Conservation (phyloP, 2,113 vertebrate genomes). For the Tyto alba region DNA sequence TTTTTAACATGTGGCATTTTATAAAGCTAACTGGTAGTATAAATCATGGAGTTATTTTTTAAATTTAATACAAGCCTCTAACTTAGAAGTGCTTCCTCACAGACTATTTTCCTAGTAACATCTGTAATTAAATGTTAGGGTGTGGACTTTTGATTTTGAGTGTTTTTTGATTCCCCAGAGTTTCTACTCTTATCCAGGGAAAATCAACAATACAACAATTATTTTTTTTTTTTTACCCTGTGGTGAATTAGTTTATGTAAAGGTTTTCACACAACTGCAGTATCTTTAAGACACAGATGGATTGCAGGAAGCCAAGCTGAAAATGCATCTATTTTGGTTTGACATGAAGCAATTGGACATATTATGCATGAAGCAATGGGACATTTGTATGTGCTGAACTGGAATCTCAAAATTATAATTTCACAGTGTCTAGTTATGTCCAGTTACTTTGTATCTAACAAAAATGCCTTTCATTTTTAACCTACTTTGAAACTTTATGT, state of each 20-base stretch:
- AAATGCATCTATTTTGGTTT: neutral
- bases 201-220: neutral
- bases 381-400: neutral
- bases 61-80: neutral
- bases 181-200: neutral
- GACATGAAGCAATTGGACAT: neutral
- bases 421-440: neutral
- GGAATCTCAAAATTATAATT: neutral
- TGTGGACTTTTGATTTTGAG: neutral
- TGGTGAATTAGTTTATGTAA: neutral
- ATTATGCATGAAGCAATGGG: neutral
- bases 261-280: neutral
- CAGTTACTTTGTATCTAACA: neutral
- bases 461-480: neutral
- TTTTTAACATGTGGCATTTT: neutral
- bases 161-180: neutral
- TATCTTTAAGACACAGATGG: neutral
- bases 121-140: neutral
- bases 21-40: neutral
- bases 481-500: neutral
- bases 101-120: neutral
- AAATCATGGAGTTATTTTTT: neutral
- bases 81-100: neutral
- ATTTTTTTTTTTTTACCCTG: accelerated
- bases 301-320: neutral